phyloP scores from a whole-genome alignment of 2,797 vertebrate genomes.

The Enteromius unitaeniatus region DNA sequence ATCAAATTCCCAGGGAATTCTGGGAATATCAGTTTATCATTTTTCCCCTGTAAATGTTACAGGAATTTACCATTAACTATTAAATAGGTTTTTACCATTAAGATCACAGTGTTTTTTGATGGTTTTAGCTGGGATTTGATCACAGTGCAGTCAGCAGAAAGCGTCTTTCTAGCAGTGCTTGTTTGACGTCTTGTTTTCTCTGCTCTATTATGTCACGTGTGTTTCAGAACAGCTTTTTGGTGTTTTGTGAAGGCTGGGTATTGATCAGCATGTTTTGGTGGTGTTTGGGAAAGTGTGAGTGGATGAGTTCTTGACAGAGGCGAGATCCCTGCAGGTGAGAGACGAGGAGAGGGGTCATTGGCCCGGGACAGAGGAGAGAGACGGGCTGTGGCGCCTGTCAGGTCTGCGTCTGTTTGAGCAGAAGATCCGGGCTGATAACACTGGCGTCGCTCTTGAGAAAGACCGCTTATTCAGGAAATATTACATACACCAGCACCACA shows the following conservation, averaged over 20 bases:
- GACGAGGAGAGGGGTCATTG: conserved; percentile 46
- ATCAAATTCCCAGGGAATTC: too few species aligned
- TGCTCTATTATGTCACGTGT: background rate
- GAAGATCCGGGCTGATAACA: conserved; percentile 75
- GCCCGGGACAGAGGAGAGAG: conserved; percentile 40
- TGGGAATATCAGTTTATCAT: too few species aligned
- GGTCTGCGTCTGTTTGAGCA: conserved; percentile 81
- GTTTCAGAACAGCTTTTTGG: conserved; percentile 11
- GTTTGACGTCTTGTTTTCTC: background rate
- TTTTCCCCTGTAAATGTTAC: too few species aligned
- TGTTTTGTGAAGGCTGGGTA: background rate
- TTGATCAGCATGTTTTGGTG: background rate
- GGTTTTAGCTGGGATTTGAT: background rate
- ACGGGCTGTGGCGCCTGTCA: conserved; percentile 73
- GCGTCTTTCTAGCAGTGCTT: background rate
- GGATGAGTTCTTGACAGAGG: conserved; percentile 5
- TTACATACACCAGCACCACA: background rate
- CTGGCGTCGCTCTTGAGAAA: conserved; percentile 51
- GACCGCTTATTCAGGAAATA: background rate
- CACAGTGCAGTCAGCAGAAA: background rate
- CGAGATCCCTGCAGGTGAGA: conserved; percentile 5
- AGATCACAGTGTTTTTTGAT: too few species aligned
- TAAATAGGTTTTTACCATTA: too few species aligned
- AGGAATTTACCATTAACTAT: too few species aligned
- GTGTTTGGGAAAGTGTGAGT: background rate